Conservation (phyloP, 2,888 invertebrate genomes). For the Hyposoter dolosus region DNA sequence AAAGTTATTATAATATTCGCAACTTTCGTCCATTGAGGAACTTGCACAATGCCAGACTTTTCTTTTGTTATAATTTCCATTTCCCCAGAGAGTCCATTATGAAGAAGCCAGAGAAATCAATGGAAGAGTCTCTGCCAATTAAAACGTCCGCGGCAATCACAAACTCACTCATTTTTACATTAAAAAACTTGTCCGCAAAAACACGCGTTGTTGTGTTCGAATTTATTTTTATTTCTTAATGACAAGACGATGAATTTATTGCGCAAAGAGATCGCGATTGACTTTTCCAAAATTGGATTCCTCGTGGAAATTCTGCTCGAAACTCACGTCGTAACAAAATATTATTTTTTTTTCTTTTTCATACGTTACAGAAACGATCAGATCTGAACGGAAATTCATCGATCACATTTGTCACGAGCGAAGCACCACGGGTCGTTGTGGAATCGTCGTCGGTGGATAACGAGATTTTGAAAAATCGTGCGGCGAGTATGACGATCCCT, state of each 20-base stretch:
- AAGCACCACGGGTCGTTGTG: slow-evolving; percentile 20
- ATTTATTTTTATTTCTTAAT: background rate
- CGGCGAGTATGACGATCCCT: slow-evolving; percentile 25
- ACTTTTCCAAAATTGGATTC: background rate
- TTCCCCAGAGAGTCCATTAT: background rate
- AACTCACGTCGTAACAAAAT: slow-evolving; percentile 2
- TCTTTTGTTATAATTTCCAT: slow-evolving; percentile 8
- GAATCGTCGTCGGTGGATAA: slow-evolving; percentile 53
- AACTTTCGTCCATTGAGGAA: slow-evolving; percentile 5
- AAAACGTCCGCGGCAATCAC: background rate
- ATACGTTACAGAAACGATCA: slow-evolving; percentile 62
- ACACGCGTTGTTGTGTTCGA: background rate
- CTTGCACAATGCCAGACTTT: background rate
- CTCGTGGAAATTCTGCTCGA: background rate
- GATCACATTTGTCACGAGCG: slow-evolving; percentile 32
- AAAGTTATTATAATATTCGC: slow-evolving; percentile 1
- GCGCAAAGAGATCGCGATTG: no score
- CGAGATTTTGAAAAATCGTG: slow-evolving; percentile 53
- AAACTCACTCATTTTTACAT: background rate
- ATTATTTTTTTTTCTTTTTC: background rate
- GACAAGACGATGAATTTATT: no score
- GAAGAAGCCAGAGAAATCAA: background rate
- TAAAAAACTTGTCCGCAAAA: background rate
- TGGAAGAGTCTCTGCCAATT: background rate
- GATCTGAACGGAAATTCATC: slow-evolving; percentile 50